Evolutionary conservation across 2,797 vertebrate species (phyloP).

Genomic region (Periophthalmus magnuspinnatus): DNA sequence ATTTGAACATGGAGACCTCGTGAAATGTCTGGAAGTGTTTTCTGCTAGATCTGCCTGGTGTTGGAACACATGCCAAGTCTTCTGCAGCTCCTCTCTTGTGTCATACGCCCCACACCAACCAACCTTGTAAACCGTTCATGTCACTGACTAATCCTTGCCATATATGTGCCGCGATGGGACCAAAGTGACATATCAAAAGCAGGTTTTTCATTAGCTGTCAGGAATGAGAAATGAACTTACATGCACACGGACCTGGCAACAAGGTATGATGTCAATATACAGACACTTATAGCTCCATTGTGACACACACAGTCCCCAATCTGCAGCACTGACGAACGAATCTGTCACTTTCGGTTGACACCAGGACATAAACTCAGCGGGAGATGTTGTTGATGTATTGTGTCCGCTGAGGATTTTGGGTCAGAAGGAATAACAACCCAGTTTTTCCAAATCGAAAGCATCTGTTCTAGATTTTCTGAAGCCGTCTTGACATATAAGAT

Average conservation of each 20-base stretch:
- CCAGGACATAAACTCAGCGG: slow-evolving; percentile 36
- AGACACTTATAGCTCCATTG: slow-evolving; percentile 52
- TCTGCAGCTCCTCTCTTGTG: slow-evolving; percentile 8
- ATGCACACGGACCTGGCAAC: slow-evolving; percentile 41
- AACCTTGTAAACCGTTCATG: slow-evolving; percentile 35
- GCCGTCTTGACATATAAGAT: slow-evolving; percentile 12
- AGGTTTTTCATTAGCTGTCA: slow-evolving; percentile 64
- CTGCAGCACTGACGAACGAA: slow-evolving; percentile 48
- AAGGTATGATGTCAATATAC: slow-evolving; percentile 56
- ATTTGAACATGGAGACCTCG: slow-evolving; percentile 72
- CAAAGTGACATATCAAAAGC: slow-evolving; percentile 59
- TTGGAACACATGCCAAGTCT: slow-evolving; percentile 66
- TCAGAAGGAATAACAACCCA: slow-evolving; percentile 13
- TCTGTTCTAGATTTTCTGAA: slow-evolving; percentile 9
- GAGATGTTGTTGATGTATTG: slow-evolving; percentile 26
- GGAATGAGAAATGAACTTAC: slow-evolving; percentile 55
- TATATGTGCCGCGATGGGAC: slow-evolving; percentile 42
- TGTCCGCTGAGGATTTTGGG: slow-evolving; percentile 15
- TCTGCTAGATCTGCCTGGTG: slow-evolving; percentile 55
- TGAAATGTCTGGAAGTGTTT: slow-evolving; percentile 58
- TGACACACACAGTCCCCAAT: slow-evolving; percentile 57
- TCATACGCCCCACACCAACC: slow-evolving; percentile 29
- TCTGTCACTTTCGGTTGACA: slow-evolving; percentile 55
- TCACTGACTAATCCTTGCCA: slow-evolving; percentile 48
- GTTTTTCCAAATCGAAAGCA: slow-evolving; percentile 8